These are phyloP conservation scores for Pteromalus puparum DNA, from an alignment of 1,140 invertebrate species.

Conservation along the genomic window DNA sequence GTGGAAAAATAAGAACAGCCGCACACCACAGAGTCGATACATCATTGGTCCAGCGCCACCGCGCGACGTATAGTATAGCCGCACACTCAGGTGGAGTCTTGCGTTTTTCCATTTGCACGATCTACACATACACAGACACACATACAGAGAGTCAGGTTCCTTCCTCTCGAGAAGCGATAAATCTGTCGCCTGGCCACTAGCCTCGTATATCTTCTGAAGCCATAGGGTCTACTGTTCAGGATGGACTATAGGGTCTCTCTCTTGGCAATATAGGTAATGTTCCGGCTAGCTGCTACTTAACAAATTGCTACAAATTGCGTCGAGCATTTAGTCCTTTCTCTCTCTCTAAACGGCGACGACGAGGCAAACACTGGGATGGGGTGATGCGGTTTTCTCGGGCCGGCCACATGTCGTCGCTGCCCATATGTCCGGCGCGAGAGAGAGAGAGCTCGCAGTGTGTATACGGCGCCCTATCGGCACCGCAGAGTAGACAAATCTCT, in stretches of 20 bases:
- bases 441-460: background rate
- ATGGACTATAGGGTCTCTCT: constrained; percentile 42
- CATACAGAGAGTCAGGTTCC: background rate
- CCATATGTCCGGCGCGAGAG: constrained; percentile 42
- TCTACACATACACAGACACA: background rate
- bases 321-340: constrained; percentile 68
- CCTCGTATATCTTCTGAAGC: constrained; percentile 66
- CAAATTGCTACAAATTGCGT: constrained; percentile 76
- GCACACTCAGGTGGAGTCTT: background rate
- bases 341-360: background rate
- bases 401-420: constrained; percentile 48
- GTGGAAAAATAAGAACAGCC: background rate
- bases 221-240: constrained; percentile 54
- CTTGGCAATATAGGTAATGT: constrained; percentile 74
- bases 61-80: background rate
- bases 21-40: background rate
- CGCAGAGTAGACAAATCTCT: constrained; percentile 20
- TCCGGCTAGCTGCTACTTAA: constrained; percentile 73
- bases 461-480: constrained; percentile 4
- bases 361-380: background rate
- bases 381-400: constrained; percentile 37
- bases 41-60: constrained; percentile 5
- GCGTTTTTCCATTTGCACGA: constrained; percentile 6
- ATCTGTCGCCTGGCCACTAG: constrained; percentile 60
- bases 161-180: constrained; percentile 62